Evolutionary conservation across 2,113 vertebrate species (phyloP), one percentile per base, ranked within the genome.

Genomic region (Nothocercus nigrocapillus): DNA sequence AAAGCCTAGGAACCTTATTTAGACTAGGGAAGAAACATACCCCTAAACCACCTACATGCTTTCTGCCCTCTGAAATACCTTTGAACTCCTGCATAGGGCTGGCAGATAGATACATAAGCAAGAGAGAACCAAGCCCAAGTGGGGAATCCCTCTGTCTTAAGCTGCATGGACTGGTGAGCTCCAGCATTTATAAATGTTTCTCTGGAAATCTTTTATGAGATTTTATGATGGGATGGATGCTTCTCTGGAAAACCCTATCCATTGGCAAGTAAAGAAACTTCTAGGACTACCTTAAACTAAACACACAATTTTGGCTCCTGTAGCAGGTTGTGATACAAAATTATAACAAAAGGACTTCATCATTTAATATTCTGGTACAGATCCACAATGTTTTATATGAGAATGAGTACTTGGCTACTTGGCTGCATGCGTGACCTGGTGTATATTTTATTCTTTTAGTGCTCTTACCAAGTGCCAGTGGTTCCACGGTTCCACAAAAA

Each of bases 371-470:
- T 69, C 17, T 53, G 42, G 54, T 40, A 25, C 4, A 72, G 69
- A 12, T 54, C 8, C 0, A 0, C 58, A 27, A 32, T 0, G 0
- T 18, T 4, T 18, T 75, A 34, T 1, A 72, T 9, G 32, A 68
- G 72, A 58, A 58, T 67, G 21, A 63, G 11, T 56, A 16, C 12
- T 18, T 72, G 32, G 34, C 16, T 85, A 16, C 12, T 18, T 72
- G 32, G 34, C 16, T 85, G 13, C 12, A 40, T 42, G 6, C 5
- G 18, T 38, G 5, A 24, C 73, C 27, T 32, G 49, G 13, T 42
- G 36, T 5, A 2, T 51, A 4, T 4, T 56, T 76, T 53, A 24
- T 64, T 88, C 30, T 44, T 62, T 7, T 18, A 76, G 8, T 27
- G 3, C 1, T 78, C 22, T 85, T 69, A 64, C 4, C 0, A 3